Evolutionary conservation across 1,140 invertebrate genomes (phyloP).

Genomic region (Neodiprion fabricii): DNA sequence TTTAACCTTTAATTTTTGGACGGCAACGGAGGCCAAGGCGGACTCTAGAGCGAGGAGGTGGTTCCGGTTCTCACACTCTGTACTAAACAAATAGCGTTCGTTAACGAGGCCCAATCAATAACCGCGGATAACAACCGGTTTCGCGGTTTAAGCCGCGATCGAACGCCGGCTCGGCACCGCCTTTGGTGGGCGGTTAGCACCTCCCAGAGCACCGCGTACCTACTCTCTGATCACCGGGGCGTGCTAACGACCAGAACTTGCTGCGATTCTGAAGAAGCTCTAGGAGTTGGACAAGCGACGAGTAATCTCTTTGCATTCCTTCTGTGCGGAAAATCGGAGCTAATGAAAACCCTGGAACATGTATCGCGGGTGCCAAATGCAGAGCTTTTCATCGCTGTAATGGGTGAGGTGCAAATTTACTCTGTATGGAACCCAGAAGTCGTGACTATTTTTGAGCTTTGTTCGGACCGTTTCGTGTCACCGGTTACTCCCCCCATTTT

Average conservation of each 20-base stretch:
- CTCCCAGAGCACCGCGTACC: conserved; percentile 6
- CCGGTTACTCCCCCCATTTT: background rate
- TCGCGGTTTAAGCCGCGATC: conserved; percentile 39
- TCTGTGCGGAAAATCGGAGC: too few species aligned
- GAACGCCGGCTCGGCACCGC: conserved; percentile 39
- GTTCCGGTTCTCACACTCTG: conserved; percentile 45
- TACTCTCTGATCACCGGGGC: conserved; percentile 21
- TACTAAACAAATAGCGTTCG: conserved; percentile 39
- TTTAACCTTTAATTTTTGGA: background rate
- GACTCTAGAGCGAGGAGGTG: background rate
- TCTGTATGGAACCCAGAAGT: too few species aligned
- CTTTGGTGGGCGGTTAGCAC: conserved; percentile 22
- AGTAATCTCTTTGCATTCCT: too few species aligned
- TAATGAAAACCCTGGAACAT: too few species aligned
- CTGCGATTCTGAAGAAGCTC: conserved; percentile 5
- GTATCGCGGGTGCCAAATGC: too few species aligned
- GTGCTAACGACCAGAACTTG: conserved; percentile 12
- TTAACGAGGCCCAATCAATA: conserved; percentile 53
- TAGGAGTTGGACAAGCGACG: too few species aligned
- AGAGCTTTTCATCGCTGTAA: too few species aligned
- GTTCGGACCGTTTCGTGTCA: too few species aligned
- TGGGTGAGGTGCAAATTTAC: too few species aligned
- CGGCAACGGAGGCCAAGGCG: background rate
- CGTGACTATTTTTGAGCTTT: too few species aligned
- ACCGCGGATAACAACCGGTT: conserved; percentile 49